Base-by-base conservation (phyloP, 2,888 invertebrate species). In the Caenorhabditis drosophilae region DNA sequence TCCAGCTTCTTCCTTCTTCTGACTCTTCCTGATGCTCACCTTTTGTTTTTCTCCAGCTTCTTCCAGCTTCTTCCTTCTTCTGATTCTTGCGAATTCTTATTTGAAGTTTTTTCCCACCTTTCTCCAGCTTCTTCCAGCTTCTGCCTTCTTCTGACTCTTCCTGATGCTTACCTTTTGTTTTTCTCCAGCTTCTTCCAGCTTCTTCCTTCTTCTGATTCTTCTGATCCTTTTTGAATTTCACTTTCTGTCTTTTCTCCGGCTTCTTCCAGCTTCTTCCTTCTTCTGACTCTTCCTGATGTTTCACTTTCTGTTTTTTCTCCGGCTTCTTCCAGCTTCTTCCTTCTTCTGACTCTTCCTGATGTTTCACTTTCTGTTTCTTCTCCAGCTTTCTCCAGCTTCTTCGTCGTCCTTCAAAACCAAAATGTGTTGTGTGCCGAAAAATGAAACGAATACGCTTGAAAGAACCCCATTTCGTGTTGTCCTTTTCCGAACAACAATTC, bases 1-100 rank as follows among this genome's bases (percentile, higher is more conserved):
- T n/a, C n/a, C n/a, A n/a, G n/a, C n/a, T n/a, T n/a, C 48, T 35
- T 40, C n/a, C 46, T 50, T 47, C 27, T 40, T 58, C 41, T 53
- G 23, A 40, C 41, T 46, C 26, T 53, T 44, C 49, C 49, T 51
- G 35, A 40, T 27, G 26, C 45, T 31, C 40, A 50, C 54, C 42
- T 55, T 45, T 53, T 38, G 49, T 52, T 23, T 31, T 16, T 34
- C 11, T 44, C 41, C 22, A 9, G 4, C 42, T n/a, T 38, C 34
- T 11, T 57, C 50, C 23, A 11, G 11, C 50, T 22, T 40, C 23
- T 48, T 53, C 45, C 42, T 4, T 22, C 36, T 27, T 38, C 22
- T 34, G 45, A 31, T 47, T 31, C 27, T 31, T 46, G 22, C 35
- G 26, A 31, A 27, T 18, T 42, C 27, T n/a, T n/a, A n/a, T n/a